phyloP scores from a whole-genome alignment of 2,113 vertebrate genomes.

The Datnioides undecimradiatus region DNA sequence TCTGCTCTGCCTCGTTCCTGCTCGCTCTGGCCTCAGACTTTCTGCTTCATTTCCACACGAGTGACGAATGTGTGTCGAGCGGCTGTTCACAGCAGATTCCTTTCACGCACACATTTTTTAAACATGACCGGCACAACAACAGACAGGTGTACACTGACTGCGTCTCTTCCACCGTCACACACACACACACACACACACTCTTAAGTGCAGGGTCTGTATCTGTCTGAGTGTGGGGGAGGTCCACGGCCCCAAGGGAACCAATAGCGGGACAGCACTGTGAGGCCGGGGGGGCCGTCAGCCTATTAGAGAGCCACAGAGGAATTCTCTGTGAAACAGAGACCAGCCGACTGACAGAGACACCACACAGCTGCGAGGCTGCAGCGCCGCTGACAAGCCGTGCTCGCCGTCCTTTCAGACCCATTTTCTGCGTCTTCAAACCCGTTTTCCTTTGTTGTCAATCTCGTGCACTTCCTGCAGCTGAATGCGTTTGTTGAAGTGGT shows the following conservation, averaged over 20 bases:
- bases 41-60: constrained; percentile 20
- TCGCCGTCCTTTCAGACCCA: constrained; percentile 10
- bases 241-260: constrained; percentile 69
- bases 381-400: constrained; percentile 46
- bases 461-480: constrained; percentile 11
- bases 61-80: constrained; percentile 15
- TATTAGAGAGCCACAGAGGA: constrained; percentile 75
- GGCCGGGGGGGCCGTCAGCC: constrained; percentile 43
- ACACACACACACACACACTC: constrained; percentile 1
- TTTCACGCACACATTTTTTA: constrained; percentile 21
- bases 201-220: constrained; percentile 57
- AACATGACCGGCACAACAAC: neutral
- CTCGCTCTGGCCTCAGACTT: constrained; percentile 24
- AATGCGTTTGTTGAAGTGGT: constrained; percentile 23
- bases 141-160: constrained; percentile 51
- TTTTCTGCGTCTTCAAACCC: constrained; percentile 28
- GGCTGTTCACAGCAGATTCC: no score
- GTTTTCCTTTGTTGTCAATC: constrained; percentile 26
- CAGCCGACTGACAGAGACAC: constrained; percentile 73
- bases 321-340: constrained; percentile 79
- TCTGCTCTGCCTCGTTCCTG: neutral
- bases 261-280: constrained; percentile 61
- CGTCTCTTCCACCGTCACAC: neutral
- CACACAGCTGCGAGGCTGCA: constrained; percentile 73
- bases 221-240: constrained; percentile 69